phyloP scores from a whole-genome alignment of 2,797 vertebrate species.

The Crypturellus tataupa region DNA sequence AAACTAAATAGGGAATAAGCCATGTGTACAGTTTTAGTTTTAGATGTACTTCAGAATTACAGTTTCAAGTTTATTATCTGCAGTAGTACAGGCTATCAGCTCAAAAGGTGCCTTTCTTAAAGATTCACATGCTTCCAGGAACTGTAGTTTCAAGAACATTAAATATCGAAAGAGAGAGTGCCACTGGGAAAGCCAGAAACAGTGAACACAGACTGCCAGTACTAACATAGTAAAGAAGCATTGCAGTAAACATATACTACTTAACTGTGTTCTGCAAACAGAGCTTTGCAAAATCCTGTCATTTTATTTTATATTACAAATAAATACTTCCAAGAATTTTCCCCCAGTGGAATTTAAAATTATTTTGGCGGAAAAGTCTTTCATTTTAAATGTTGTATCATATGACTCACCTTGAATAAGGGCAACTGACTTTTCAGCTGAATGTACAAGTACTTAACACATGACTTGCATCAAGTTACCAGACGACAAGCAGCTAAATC shows the following conservation, averaged over 20 bases:
- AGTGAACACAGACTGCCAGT: neutral
- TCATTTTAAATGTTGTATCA: neutral
- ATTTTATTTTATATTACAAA: neutral
- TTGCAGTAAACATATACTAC: neutral
- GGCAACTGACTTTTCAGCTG: conserved; percentile 48
- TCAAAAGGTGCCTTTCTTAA: neutral
- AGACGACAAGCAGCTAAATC: conserved; percentile 43
- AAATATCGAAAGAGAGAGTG: neutral
- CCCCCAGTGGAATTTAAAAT: neutral
- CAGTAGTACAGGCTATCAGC: neutral
- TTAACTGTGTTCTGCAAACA: neutral
- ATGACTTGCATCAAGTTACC: conserved; percentile 53
- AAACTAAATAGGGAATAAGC: neutral
- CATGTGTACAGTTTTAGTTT: neutral
- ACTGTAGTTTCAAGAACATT: neutral
- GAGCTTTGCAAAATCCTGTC: neutral
- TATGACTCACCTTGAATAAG: conserved; percentile 74
- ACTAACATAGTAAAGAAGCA: neutral
- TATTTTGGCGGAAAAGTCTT: neutral
- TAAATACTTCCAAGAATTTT: neutral
- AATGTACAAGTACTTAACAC: conserved; percentile 37
- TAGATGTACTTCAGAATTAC: neutral
- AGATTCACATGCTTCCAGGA: neutral
- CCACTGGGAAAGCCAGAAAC: neutral
- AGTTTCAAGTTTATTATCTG: neutral